Evolutionary conservation across 2,888 invertebrate genomes (phyloP).

Genomic region (Tridacna crocea): DNA sequence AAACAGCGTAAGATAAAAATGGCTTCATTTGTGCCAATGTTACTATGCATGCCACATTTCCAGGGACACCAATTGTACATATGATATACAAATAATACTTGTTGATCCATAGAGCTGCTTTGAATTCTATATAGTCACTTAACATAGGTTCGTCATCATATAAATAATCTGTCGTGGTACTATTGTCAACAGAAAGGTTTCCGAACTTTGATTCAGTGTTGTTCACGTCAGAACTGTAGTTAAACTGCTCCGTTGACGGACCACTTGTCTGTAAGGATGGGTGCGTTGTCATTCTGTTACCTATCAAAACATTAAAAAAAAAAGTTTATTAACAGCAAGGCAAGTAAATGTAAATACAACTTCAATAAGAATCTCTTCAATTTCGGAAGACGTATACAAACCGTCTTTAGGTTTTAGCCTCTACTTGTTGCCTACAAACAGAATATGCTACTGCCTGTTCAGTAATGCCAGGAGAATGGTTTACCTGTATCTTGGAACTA

Average conservation of each 20-base stretch:
- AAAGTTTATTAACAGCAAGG: background rate
- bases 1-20: conserved; percentile 70
- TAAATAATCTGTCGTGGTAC: conserved; percentile 1
- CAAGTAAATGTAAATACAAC: too few relatives aligned
- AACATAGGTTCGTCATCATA: conserved; percentile 17
- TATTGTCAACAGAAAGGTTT: background rate
- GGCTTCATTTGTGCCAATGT: conserved; percentile 73
- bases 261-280: background rate
- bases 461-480: too few relatives aligned
- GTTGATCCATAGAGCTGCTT: conserved; percentile 67
- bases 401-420: too few relatives aligned
- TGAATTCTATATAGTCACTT: conserved; percentile 47
- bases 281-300: conserved; percentile 4
- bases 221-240: conserved; percentile 3
- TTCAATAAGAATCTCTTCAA: too few relatives aligned
- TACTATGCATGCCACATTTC: conserved; percentile 72
- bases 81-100: conserved; percentile 72
- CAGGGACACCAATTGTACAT: conserved; percentile 72
- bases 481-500: too few relatives aligned
- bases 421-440: too few relatives aligned
- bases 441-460: too few relatives aligned
- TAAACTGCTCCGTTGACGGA: background rate
- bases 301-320: background rate
- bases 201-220: background rate
- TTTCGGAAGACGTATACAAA: too few relatives aligned